These are phyloP conservation scores for Calameuta idolon DNA, from an alignment of 2,888 invertebrate species.

Conservation along the genomic window DNA sequence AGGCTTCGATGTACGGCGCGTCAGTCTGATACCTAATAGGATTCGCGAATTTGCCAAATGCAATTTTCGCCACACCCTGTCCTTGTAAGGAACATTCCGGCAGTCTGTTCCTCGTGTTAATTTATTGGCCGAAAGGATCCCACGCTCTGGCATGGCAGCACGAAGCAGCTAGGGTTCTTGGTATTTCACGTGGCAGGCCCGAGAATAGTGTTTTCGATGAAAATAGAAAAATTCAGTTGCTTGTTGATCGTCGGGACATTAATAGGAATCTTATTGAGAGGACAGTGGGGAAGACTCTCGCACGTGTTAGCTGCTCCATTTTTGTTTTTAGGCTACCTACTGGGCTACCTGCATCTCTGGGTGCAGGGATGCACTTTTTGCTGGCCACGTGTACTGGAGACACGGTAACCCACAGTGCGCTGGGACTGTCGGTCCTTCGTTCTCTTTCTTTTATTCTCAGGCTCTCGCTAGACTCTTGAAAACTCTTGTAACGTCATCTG, in stretches of 20 bases:
- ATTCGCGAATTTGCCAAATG: constrained; percentile 13
- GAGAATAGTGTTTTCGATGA: neutral
- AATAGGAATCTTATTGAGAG: neutral
- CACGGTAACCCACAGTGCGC: neutral
- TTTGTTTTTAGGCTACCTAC: neutral
- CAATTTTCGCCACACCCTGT: constrained; percentile 12
- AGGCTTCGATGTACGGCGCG: neutral
- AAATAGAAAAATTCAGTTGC: neutral
- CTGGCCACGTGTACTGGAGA: neutral
- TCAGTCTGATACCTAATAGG: neutral
- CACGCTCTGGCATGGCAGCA: constrained; percentile 1
- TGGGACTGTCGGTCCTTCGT: neutral
- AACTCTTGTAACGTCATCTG: neutral
- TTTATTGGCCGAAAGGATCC: constrained; percentile 23
- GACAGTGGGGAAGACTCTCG: neutral
- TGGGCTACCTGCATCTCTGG: neutral
- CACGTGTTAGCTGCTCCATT: neutral
- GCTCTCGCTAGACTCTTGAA: neutral
- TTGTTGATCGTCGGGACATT: neutral
- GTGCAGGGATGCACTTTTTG: neutral
- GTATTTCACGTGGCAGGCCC: neutral
- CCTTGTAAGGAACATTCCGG: constrained; percentile 4
- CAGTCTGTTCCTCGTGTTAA: constrained; percentile 8
- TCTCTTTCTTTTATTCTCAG: neutral
- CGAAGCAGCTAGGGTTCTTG: neutral